Evolutionary conservation across 92 coral and sea anemone genomes (phyloP).

Genomic region (Isaurus tuberculatus): DNA sequence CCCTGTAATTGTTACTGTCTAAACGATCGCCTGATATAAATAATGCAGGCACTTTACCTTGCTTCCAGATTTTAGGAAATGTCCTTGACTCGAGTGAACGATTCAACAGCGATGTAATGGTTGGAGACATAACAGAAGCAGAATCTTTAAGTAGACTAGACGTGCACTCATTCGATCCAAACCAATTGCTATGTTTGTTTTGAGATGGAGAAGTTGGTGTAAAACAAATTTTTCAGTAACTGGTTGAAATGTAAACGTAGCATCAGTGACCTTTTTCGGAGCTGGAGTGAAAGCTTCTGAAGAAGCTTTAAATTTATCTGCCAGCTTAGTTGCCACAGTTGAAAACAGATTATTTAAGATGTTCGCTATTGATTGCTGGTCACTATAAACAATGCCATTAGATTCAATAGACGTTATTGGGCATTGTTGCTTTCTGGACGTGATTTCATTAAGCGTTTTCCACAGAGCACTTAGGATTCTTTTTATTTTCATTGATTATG

Average conservation of each 20-base stretch:
- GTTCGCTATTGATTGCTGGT: background rate
- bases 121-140: background rate
- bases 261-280: background rate
- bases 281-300: background rate
- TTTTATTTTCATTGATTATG: background rate
- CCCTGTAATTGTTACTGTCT: background rate
- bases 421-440: constrained; percentile 2
- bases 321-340: background rate
- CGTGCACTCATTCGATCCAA: background rate
- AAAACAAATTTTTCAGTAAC: background rate
- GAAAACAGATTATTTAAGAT: background rate
- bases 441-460: background rate
- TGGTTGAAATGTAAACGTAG: background rate
- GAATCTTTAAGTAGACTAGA: background rate
- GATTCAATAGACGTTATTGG: constrained; percentile 8
- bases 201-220: background rate
- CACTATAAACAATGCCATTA: constrained; percentile 9
- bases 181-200: background rate
- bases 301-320: background rate
- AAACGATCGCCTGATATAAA: background rate
- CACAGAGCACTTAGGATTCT: background rate
- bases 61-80: background rate
- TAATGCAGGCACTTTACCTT: background rate
- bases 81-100: no score
- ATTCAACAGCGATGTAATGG: background rate